Percentiles rank a stretch among this genome's conserved stretches.
phyloP scores from a whole-genome alignment of 1,140 invertebrate species.

The Procambarus virginalis region DNA sequence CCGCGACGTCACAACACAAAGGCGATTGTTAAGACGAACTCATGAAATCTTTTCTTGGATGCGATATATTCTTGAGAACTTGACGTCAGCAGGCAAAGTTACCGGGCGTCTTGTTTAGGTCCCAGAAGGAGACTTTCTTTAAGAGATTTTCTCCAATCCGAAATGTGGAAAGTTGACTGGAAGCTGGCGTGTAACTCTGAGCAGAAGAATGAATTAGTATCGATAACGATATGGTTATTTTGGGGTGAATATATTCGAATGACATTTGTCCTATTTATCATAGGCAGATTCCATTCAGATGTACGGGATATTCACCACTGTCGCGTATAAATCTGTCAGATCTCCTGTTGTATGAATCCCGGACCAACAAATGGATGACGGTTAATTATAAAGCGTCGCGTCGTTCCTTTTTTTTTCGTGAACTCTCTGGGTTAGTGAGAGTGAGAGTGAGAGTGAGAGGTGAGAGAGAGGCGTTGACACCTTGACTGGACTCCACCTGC shows the following conservation, averaged over 20 bases:
- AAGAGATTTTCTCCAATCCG: no score
- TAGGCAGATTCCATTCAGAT: neutral
- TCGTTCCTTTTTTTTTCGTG: conserved; percentile 3
- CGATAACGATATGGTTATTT: no score
- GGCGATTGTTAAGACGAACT: no score
- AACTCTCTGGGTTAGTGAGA: neutral
- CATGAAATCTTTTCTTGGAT: no score
- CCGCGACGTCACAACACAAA: no score
- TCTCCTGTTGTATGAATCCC: conserved; percentile 34
- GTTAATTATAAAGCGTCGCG: conserved; percentile 22
- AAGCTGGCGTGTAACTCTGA: no score
- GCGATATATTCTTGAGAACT: no score
- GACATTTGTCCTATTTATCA: neutral
- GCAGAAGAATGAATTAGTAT: no score
- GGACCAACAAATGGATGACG: conserved; percentile 17
- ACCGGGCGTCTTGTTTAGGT: no score
- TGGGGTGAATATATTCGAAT: neutral
- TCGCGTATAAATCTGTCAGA: conserved; percentile 25
- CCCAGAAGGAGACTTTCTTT: no score
- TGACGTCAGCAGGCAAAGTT: no score
- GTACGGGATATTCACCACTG: neutral
- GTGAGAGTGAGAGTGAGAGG: neutral
- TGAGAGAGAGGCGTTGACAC: neutral
- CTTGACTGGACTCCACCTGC: neutral
- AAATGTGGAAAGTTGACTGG: no score